These are phyloP conservation scores for Rotaria macrura DNA, from an alignment of 2,888 invertebrate genomes.

Conservation along the genomic window DNA sequence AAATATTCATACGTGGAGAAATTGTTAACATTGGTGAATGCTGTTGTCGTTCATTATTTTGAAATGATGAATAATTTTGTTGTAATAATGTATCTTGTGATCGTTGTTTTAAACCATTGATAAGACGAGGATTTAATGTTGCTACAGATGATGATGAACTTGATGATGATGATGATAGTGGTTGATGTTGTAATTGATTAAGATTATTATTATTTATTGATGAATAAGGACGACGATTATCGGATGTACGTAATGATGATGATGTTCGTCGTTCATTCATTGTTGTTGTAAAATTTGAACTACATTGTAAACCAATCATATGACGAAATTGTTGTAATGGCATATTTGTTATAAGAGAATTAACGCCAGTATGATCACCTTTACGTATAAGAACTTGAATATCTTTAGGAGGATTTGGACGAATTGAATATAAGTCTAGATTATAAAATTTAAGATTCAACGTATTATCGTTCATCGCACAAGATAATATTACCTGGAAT, in stretches of 20 bases:
- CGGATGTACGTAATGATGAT: not conserved
- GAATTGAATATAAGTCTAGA: not conserved
- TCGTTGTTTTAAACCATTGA: not conserved
- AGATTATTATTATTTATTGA: not conserved
- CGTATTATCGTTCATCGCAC: not conserved
- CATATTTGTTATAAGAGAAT: not conserved
- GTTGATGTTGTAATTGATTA: not conserved
- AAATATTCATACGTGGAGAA: not conserved
- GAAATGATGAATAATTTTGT: not conserved
- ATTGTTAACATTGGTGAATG: not conserved
- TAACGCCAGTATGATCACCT: not conserved
- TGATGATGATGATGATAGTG: not conserved
- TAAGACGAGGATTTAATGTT: not conserved
- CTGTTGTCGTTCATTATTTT: not conserved
- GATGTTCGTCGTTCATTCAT: not conserved
- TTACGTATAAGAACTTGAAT: not conserved
- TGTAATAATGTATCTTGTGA: not conserved
- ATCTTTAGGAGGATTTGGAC: not conserved
- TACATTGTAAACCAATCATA: not conserved
- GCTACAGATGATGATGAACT: not conserved
- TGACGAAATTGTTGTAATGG: constrained; percentile 19
- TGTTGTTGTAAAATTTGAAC: not conserved
- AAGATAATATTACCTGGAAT: not conserved
- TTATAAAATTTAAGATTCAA: not conserved
- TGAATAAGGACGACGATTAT: not conserved